Evolutionary conservation across 1,140 invertebrate genomes (phyloP).

Genomic region (Trypoxylus dichotomus): DNA sequence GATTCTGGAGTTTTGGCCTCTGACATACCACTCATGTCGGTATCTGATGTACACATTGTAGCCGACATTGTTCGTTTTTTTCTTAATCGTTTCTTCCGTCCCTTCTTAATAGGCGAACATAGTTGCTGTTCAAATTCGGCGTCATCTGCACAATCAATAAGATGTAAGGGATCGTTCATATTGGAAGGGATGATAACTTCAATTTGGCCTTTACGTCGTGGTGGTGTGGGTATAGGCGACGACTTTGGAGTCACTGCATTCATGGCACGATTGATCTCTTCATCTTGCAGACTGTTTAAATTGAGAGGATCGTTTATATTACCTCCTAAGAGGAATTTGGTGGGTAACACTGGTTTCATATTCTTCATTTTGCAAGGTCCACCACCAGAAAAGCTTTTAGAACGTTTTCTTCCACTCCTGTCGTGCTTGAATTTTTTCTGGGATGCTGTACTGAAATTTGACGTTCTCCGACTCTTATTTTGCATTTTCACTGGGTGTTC

Average conservation of each 20-base stretch:
- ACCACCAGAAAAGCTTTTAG: slow-evolving; percentile 57
- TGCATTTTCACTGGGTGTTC: slow-evolving; percentile 30
- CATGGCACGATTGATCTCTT: slow-evolving; percentile 81
- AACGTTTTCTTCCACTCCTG: slow-evolving; percentile 54
- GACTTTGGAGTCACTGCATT: slow-evolving; percentile 87
- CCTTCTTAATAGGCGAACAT: slow-evolving; percentile 65
- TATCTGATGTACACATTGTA: slow-evolving; percentile 54
- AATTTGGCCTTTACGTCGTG: slow-evolving; percentile 77
- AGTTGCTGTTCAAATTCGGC: slow-evolving; percentile 78
- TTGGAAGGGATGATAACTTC: slow-evolving; percentile 92
- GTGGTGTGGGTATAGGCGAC: slow-evolving; percentile 85
- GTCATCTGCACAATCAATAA: slow-evolving; percentile 79
- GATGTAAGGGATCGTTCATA: slow-evolving; percentile 86
- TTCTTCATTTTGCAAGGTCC: slow-evolving; percentile 59
- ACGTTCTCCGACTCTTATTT: slow-evolving; percentile 28
- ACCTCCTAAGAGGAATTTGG: slow-evolving; percentile 92
- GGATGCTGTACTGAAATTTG: slow-evolving; percentile 34
- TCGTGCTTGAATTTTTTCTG: slow-evolving; percentile 46
- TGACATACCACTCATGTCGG: slow-evolving; percentile 41
- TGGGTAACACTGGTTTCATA: slow-evolving; percentile 79
- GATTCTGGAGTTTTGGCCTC: slow-evolving; percentile 51
- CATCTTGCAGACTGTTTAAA: slow-evolving; percentile 87
- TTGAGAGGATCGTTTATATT: slow-evolving; percentile 95
- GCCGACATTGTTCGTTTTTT: slow-evolving; percentile 61
- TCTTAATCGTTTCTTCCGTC: slow-evolving; percentile 59